Evolutionary conservation across 30 jellyfish, hydroid and myxozoan genomes (phyloP), one percentile per base, ranked within the genome.

Genomic region (Cassiopea andromeda): DNA sequence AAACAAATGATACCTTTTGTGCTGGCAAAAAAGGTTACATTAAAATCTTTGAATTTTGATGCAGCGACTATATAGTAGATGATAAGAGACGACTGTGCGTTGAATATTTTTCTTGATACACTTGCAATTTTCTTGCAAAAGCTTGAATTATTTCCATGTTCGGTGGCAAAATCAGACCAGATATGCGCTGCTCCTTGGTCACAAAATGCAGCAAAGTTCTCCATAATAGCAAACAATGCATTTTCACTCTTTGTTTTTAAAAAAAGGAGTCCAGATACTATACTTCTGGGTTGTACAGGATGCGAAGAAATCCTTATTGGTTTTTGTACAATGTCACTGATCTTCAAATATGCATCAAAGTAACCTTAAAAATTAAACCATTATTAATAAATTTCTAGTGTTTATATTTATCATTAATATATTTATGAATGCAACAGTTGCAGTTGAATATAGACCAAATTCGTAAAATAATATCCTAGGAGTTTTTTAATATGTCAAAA

Each of bases 1-100:
- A 75, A 18, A 9, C 86, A 47, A 14, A 49, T 7, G 44, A 2
- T 47, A 81, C 89, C 89, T 81, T 81, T 81, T 44, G 61, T 81
- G 74, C 89, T 81, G 48, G 89, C 10, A 60, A 60, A 81, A 48
- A 81, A 61, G 17, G 71, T 17, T 7, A 81, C 15, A 47, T 61
- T 2, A 17, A 64, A 1, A 1, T 43, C 82, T 19, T 81, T 18
- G 27, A 81, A 7, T 27, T 27, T 46, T 7, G 80, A 45, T 3
- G 61, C 72, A 17, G 72, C 19, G 2, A 45, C 73, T 44, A 44
- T 47, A 15, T 13, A 67, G 68, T 81, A 60, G 48, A 81, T 19
- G 2, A 64, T 59, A 64, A 46, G 13, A 8, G 89, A 50, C 19
- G 64, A 57, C 16, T 81, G 78, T 2, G 70, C 2, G 57, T 44